A percentile compares a stretch with the other conserved stretches of the same genome.
phyloP scores from a whole-genome alignment of 2,113 vertebrate genomes.

The Nothoprocta pentlandii region DNA sequence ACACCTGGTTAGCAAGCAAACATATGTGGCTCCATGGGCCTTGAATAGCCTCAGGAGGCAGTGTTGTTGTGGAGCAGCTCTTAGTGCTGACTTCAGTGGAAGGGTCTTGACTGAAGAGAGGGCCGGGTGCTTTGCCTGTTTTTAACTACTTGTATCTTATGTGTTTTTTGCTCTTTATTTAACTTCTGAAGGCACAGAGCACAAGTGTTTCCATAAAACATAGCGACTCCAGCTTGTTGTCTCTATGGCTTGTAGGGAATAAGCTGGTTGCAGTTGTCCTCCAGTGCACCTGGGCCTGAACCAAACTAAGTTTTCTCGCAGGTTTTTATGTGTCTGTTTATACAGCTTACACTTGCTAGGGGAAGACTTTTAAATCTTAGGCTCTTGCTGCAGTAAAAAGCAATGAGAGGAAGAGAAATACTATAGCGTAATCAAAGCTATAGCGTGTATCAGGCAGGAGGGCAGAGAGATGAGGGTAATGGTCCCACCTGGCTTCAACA shows the following conservation, averaged over 20 bases:
- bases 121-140: constrained; percentile 14
- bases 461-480: rapidly evolving
- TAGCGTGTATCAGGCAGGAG: neutral
- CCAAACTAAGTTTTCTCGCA: rapidly evolving
- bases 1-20: constrained; percentile 52
- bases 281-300: neutral
- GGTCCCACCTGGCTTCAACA: neutral
- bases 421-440: neutral
- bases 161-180: neutral
- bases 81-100: neutral
- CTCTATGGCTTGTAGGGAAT: rapidly evolving
- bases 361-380: neutral
- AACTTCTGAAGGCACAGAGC: neutral
- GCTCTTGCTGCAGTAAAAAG: neutral
- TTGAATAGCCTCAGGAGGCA: constrained; percentile 49
- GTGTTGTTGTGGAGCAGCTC: neutral
- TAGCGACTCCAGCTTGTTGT: rapidly evolving
- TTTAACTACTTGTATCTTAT: neutral
- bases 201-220: rapidly evolving
- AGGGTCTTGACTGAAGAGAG: neutral
- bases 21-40: constrained; percentile 49
- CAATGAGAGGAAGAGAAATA: rapidly evolving
- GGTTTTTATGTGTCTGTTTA: neutral
- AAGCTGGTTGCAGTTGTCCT: neutral
- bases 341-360: neutral